Evolutionary conservation across 2,888 invertebrate species (phyloP).

Genomic region (Tromatobia lineatoria): DNA sequence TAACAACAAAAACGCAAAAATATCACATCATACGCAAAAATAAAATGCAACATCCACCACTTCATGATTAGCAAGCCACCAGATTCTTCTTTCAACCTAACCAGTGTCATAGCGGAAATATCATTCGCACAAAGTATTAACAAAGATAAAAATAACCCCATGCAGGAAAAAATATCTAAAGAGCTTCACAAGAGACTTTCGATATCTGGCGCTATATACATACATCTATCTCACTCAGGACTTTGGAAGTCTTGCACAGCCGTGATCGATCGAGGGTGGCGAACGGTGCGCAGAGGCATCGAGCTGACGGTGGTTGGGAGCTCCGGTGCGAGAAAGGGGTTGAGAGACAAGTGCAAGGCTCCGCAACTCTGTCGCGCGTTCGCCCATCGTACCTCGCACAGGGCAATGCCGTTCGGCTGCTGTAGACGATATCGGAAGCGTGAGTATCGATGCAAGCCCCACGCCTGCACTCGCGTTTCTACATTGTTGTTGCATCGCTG

Average conservation of each 20-base stretch:
- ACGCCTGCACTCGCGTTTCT: neutral
- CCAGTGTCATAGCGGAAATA: no score
- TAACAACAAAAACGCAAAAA: no score
- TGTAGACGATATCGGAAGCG: conserved; percentile 44
- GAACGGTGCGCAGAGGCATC: neutral
- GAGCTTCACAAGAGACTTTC: conserved; percentile 5
- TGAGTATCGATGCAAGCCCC: conserved; percentile 48
- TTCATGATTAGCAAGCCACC: no score
- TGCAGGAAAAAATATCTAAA: neutral
- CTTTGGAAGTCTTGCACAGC: conserved; percentile 18
- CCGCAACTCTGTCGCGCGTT: conserved; percentile 33
- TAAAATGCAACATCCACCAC: no score
- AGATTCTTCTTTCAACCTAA: no score
- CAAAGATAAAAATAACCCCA: neutral
- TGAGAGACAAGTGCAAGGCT: conserved; percentile 49
- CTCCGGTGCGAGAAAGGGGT: conserved; percentile 20
- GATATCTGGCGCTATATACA: neutral
- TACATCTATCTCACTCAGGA: conserved; percentile 9
- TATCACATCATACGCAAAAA: no score
- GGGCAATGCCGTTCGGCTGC: neutral
- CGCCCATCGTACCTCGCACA: conserved; percentile 11
- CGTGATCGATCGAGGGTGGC: conserved; percentile 50
- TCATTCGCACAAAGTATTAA: no score
- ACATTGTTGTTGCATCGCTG: conserved; percentile 27
- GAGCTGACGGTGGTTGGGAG: neutral